phyloP scores from a whole-genome alignment of 2,113 vertebrate species.

The Orientallactaga bullata region DNA sequence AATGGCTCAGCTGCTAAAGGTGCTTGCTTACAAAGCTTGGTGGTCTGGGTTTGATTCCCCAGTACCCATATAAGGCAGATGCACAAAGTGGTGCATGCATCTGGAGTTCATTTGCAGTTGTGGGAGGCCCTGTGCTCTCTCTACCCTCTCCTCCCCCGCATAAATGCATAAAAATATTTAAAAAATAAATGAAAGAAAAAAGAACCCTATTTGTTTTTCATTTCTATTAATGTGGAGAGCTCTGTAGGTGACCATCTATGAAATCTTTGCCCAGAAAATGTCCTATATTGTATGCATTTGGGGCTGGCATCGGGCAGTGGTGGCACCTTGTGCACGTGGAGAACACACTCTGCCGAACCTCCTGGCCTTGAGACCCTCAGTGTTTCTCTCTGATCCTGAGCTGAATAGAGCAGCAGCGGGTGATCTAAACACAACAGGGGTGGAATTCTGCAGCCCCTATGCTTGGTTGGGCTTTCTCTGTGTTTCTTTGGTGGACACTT shows the following conservation, averaged over 20 bases:
- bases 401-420: not conserved
- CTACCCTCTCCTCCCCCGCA: too few species aligned
- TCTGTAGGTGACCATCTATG: not conserved
- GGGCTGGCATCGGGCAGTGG: not conserved
- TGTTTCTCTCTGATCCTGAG: not conserved
- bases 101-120: too few species aligned
- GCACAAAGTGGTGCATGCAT: too few species aligned
- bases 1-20: too few species aligned
- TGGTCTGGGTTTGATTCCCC: too few species aligned
- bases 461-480: not conserved
- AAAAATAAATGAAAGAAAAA: not conserved
- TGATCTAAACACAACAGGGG: not conserved
- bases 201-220: not conserved
- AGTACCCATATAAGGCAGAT: too few species aligned
- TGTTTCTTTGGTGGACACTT: not conserved
- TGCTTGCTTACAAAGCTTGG: too few species aligned
- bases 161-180: too few species aligned
- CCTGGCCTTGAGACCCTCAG: not conserved
- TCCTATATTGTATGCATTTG: not conserved
- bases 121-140: too few species aligned
- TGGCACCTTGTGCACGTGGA: not conserved
- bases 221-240: conserved; percentile 31
- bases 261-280: conserved; percentile 44
- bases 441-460: not conserved
- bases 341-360: too few species aligned